Evolutionary conservation across 1,140 invertebrate genomes (phyloP), one percentile per base, ranked within the genome.

Genomic region (Cecropterus lyciades): DNA sequence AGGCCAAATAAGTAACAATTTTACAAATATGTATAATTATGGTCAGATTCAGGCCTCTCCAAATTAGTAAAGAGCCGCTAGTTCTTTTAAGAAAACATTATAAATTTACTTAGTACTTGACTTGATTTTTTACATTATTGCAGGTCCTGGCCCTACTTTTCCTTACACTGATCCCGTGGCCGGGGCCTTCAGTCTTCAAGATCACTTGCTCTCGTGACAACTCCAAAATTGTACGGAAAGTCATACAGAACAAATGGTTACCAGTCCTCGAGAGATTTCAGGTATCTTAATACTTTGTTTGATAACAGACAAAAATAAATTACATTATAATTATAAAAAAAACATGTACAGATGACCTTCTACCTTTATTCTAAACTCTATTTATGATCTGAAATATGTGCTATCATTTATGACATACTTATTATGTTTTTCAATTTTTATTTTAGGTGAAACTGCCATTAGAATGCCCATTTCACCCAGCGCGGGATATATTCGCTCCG

Each of bases 171-270:
- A 96, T 97, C 90, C 96, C 96, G 89, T 97, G 96, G 96, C 96
- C 96, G 76, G 96, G 96, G 79, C 96, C 96, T 53, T 95, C 95
- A 69, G 94, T 97, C 59, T 96, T 97, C 94, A 96, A 96, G 92
- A 96, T 97, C 80, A 95, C 96, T 73, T 98, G 97, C 82, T 96
- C 96, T 69, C 94, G 96, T 93, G 96, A 98, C 93, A 97, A 96
- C 92, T 97, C 97, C 63, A 95, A 96, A 79, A 95, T 98, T 75
- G 97, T 98, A 46, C 94, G 97, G 77, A 96, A 96, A 93, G 95
- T 98, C 70, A 95, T 98, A 74, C 95, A 97, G 89, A 97, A 96
- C 94, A 97, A 98, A 94, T 97, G 98, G 95, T 94, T 97, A 63
- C 97, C 97, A 42, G 95, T 98, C 45, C 93, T 98, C 87, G 96